phyloP scores from a whole-genome alignment of 2,888 invertebrate species.

The Phengaris alcon region DNA sequence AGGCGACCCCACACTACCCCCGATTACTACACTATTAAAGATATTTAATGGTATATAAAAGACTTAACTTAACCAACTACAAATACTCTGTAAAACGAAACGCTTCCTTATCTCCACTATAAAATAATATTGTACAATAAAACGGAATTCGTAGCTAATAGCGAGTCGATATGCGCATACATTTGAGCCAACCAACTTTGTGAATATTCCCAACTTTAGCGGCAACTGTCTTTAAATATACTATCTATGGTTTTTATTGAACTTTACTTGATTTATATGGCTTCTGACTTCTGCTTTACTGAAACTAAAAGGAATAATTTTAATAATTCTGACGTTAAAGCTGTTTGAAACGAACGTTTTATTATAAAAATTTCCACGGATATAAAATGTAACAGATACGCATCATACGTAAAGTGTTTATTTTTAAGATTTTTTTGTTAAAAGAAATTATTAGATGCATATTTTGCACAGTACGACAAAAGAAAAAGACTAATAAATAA shows the following conservation, averaged over 20 bases:
- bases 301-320: background rate
- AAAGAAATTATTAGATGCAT: no score
- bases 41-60: background rate
- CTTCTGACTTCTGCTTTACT: background rate
- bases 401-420: no score
- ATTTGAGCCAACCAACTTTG: conserved; percentile 47
- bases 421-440: no score
- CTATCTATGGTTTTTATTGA: conserved; percentile 13
- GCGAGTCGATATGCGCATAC: conserved; percentile 66
- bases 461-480: no score
- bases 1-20: no score
- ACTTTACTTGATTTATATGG: background rate
- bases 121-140: conserved; percentile 26
- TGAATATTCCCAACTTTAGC: conserved; percentile 39
- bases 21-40: no score
- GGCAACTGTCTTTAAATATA: conserved; percentile 8
- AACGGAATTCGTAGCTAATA: conserved; percentile 48
- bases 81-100: background rate
- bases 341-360: no score
- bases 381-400: no score
- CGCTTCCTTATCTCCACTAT: background rate
- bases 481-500: no score
- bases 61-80: background rate
- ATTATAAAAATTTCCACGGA: no score
- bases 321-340: background rate